A percentile compares a stretch with the other conserved stretches of the same genome.
These are phyloP conservation scores for Siniperca scherzeri DNA, from an alignment of 2,797 vertebrate genomes.

Conservation along the genomic window DNA sequence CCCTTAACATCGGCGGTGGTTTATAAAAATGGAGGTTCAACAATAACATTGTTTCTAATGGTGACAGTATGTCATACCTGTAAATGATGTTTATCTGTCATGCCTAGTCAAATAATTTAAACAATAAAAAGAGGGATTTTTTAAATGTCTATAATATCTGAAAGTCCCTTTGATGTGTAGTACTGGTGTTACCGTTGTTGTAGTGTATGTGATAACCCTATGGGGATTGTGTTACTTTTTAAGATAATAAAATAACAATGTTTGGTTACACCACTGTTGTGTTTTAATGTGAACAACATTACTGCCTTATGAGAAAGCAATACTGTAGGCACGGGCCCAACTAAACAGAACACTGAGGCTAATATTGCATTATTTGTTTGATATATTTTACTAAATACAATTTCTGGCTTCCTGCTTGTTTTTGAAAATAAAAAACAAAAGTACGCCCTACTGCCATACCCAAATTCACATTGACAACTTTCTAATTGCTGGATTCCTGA, in stretches of 20 bases:
- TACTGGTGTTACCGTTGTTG: slow-evolving; percentile 97
- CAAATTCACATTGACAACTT: neutral
- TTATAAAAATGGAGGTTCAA: slow-evolving; percentile 94
- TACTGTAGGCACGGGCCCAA: neutral
- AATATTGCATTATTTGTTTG: no score
- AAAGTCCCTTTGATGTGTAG: slow-evolving; percentile 97
- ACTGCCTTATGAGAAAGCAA: neutral
- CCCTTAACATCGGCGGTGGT: slow-evolving; percentile 95
- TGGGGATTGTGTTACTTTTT: slow-evolving; percentile 99
- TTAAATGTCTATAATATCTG: slow-evolving; percentile 97
- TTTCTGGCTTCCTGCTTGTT: no score
- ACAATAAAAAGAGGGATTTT: slow-evolving; percentile 92
- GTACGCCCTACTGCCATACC: neutral
- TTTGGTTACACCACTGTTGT: slow-evolving; percentile 89
- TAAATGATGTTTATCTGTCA: slow-evolving; percentile 99
- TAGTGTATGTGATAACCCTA: slow-evolving; percentile 96
- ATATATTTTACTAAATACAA: no score
- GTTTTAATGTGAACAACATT: slow-evolving; percentile 10
- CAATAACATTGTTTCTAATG: slow-evolving; percentile 97
- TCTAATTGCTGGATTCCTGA: neutral
- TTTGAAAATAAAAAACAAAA: no score
- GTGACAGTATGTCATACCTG: slow-evolving; percentile 96
- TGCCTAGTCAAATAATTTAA: slow-evolving; percentile 98
- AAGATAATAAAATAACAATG: slow-evolving; percentile 99
- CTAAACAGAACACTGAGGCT: neutral